Evolutionary conservation across 2,113 vertebrate genomes (phyloP).

Genomic region (Merops nubicus): DNA sequence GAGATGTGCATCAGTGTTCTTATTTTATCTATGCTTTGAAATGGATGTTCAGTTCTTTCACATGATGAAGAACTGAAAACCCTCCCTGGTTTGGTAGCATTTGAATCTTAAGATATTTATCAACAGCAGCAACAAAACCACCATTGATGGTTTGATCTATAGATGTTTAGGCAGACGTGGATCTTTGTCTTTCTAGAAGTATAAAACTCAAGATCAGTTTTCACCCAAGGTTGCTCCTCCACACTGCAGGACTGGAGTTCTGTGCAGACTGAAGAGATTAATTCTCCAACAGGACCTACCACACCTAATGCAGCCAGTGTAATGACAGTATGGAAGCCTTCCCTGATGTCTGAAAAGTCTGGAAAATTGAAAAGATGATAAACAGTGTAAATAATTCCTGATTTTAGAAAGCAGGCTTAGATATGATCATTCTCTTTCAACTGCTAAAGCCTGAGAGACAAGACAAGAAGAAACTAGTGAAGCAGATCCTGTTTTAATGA

Average conservation of each 20-base stretch:
- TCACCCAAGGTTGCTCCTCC: background rate
- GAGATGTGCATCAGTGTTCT: background rate
- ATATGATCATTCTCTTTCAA: too few relatives aligned
- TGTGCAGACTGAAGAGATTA: background rate
- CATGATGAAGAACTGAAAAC: background rate
- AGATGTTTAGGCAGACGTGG: background rate
- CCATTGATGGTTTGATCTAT: background rate
- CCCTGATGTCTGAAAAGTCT: too few relatives aligned
- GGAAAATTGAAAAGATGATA: too few relatives aligned
- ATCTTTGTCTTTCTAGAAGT: background rate
- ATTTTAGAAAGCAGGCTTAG: too few relatives aligned
- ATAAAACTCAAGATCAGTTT: background rate
- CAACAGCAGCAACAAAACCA: background rate
- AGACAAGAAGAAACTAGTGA: too few relatives aligned
- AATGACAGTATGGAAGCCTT: background rate
- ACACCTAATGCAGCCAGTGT: background rate
- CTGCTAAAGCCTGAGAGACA: too few relatives aligned
- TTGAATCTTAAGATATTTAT: background rate
- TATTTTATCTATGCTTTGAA: background rate
- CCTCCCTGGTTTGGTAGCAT: background rate
- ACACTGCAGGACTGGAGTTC: too few relatives aligned
- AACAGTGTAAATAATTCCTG: too few relatives aligned
- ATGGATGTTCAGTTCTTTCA: background rate
- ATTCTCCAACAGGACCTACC: background rate
- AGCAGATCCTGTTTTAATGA: too few relatives aligned